These are phyloP conservation scores for Lathamus discolor DNA, from an alignment of 2,113 vertebrate genomes.

Conservation along the genomic window DNA sequence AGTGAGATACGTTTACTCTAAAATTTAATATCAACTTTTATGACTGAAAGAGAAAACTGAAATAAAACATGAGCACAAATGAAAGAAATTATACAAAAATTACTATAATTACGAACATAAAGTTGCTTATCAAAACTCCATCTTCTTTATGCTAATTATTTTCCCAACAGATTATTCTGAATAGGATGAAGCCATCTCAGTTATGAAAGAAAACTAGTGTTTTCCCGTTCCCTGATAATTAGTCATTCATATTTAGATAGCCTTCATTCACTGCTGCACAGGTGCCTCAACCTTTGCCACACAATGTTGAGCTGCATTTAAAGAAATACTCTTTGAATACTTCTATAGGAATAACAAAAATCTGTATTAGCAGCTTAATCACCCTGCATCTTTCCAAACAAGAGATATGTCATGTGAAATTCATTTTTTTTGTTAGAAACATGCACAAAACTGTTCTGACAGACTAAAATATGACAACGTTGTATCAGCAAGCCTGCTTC, in stretches of 20 bases:
- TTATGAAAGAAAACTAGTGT: conserved; percentile 67
- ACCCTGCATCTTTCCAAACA: conserved; percentile 21
- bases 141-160: conserved; percentile 72
- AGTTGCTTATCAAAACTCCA: conserved; percentile 62
- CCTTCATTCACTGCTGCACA: conserved; percentile 65
- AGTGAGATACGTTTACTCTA: conserved; percentile 43
- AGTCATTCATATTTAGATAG: conserved; percentile 70
- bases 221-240: conserved; percentile 58
- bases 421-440: conserved; percentile 37
- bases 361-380: conserved; percentile 47
- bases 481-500: conserved; percentile 56
- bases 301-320: conserved; percentile 40
- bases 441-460: conserved; percentile 37
- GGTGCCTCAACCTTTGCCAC: conserved; percentile 70
- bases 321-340: conserved; percentile 55
- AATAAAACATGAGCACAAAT: conserved; percentile 57
- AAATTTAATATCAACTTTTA: conserved; percentile 61
- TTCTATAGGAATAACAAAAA: conserved; percentile 45
- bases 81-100: conserved; percentile 64
- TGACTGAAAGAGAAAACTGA: conserved; percentile 49
- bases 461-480: conserved; percentile 51
- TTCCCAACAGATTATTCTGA: conserved; percentile 64
- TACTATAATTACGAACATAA: conserved; percentile 69
- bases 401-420: conserved; percentile 37
- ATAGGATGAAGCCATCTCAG: conserved; percentile 58